Percentiles rank a stretch among this genome's conserved stretches.
Conservation (phyloP, 2,888 invertebrate species). For the Scaptodrosophila latifasciaeformis region DNA sequence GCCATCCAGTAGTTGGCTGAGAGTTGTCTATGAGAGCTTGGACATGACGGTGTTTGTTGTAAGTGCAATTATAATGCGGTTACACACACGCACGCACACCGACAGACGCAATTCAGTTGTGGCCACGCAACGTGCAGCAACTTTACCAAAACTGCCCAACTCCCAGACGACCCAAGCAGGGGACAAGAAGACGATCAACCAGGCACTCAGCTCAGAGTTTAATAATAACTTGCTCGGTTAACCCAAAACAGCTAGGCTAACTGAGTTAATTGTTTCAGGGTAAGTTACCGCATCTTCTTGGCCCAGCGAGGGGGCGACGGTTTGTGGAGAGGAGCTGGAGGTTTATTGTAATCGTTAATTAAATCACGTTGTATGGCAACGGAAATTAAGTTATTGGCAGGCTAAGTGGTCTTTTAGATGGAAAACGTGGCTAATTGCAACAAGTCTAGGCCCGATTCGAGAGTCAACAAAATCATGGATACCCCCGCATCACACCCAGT, state of each 20-base stretch:
- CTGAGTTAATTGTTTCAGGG: constrained; percentile 50
- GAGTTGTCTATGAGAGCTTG: too few relatives aligned
- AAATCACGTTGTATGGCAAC: constrained; percentile 62
- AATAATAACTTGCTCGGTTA: constrained; percentile 29
- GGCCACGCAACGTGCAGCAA: neutral
- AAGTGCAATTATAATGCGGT: constrained; percentile 30
- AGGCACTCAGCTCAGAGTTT: too few relatives aligned
- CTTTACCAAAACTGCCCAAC: constrained; percentile 20
- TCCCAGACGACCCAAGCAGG: too few relatives aligned
- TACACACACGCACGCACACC: constrained; percentile 20
- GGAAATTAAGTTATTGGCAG: constrained; percentile 65
- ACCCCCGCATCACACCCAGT: too few relatives aligned
- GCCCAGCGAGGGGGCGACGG: neutral
- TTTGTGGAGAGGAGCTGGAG: neutral
- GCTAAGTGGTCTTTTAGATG: constrained; percentile 36
- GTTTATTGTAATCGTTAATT: constrained; percentile 55
- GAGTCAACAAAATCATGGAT: too few relatives aligned
- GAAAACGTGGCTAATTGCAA: constrained; percentile 54
- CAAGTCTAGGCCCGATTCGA: too few relatives aligned
- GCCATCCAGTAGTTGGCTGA: too few relatives aligned
- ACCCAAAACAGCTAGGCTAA: constrained; percentile 44
- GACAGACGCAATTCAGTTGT: neutral
- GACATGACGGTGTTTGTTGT: neutral
- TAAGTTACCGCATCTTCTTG: too few relatives aligned
- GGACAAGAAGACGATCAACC: too few relatives aligned